Base-by-base conservation (phyloP, 1,140 invertebrate genomes). In the Tetragnatha versicolor region DNA sequence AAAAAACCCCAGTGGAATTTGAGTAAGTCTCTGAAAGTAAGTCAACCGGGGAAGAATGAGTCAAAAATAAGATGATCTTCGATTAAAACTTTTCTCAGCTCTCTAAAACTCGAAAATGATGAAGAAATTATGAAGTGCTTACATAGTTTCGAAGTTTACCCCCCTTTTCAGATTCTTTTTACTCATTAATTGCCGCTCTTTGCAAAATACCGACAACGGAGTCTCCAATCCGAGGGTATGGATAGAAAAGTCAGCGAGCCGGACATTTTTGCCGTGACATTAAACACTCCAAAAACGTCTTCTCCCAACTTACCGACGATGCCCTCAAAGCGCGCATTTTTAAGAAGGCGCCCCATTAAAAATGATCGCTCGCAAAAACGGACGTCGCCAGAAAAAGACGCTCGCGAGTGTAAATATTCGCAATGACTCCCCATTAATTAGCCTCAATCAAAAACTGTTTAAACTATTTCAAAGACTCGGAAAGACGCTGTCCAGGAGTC, bases 381-480 rank as follows among this genome's bases (percentile, higher is more conserved):
- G 12, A 39, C 10, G 22, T 17, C 10, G 39, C 20, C 33, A 42
- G 27, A 39, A 39, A 65, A 65, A 25, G 25, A 63, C 35, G 2
- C 60, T 0, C 6, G 60, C 25, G 35, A 49, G 33, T 12, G 60
- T 20, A 31, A 65, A 22, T 25, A 70, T 53, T 70, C 39, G 47
- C 47, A 70, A 70, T 49, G 68, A 70, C 68, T 33, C 68, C n/a
- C 39, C 49, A 70, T 70, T 70, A 70, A 70, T 70, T 70, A 70
- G 39, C 49, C 39, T 49, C 68, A 70, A 55, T 70, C 68, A 70
- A 70, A 70, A 70, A 70, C 68, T 70, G 68, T 70, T 70, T 70
- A 70, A 70, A 70, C 68, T 70, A 70, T 70, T 70, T 70, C 55
- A 70, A 70, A 70, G 35, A 70, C 68, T 70, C 68, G 49, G 33